Conservation (phyloP, 2,888 invertebrate species). For the Aporophyla nigra region DNA sequence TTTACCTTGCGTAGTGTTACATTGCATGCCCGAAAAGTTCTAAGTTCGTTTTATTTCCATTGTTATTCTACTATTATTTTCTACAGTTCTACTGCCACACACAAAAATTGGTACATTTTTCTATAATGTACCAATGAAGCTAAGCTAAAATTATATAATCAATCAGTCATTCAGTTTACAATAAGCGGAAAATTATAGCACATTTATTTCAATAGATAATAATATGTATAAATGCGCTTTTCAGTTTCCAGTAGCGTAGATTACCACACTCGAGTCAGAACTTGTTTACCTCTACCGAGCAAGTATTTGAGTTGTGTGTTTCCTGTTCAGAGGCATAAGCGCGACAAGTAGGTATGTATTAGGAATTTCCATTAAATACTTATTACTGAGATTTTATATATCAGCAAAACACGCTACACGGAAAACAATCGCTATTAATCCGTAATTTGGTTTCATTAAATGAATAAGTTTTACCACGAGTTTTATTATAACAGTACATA, state of each 20-base stretch:
- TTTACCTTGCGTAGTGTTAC: neutral
- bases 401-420: conserved; percentile 24
- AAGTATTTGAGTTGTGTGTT: conserved; percentile 70
- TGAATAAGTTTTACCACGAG: conserved; percentile 8
- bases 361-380: conserved; percentile 62
- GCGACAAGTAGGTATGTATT: conserved; percentile 55
- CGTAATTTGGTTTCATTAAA: conserved; percentile 42
- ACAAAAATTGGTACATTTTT: neutral
- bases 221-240: conserved; percentile 53
- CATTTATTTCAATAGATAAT: conserved; percentile 35
- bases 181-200: conserved; percentile 26
- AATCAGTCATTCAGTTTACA: neutral
- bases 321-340: conserved; percentile 70
- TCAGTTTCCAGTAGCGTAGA: conserved; percentile 57
- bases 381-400: conserved; percentile 52
- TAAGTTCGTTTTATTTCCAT: neutral
- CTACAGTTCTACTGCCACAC: neutral
- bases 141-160: neutral
- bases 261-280: conserved; percentile 69
- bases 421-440: conserved; percentile 50
- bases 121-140: neutral
- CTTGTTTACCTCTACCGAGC: conserved; percentile 72
- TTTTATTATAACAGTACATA: conserved; percentile 23
- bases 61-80: neutral
- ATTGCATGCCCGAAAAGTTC: neutral